Evolutionary conservation across 2,888 invertebrate genomes (phyloP).

Genomic region (Leptinotarsa tumamoca): DNA sequence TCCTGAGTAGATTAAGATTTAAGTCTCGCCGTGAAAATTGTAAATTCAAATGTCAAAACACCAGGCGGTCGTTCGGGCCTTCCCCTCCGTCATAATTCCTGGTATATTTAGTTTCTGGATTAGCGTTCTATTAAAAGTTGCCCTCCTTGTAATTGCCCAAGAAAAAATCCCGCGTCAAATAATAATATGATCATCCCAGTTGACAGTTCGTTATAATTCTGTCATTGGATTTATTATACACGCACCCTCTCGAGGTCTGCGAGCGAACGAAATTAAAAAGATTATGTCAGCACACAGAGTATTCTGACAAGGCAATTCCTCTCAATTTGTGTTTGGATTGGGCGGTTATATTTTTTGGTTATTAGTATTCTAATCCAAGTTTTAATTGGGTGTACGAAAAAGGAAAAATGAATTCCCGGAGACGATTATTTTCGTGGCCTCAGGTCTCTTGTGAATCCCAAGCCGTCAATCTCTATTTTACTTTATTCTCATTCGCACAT

Average conservation of each 20-base stretch:
- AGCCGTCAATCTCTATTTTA: neutral
- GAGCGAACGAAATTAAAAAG: slow-evolving; percentile 11
- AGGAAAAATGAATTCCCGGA: slow-evolving; percentile 3
- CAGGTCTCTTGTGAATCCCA: neutral
- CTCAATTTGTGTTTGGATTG: slow-evolving; percentile 31
- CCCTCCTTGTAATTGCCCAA: slow-evolving; percentile 44
- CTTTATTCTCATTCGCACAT: neutral
- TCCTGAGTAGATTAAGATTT: slow-evolving; percentile 35
- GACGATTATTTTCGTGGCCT: slow-evolving; percentile 2
- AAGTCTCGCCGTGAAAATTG: slow-evolving; percentile 42
- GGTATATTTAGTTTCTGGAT: slow-evolving; percentile 50
- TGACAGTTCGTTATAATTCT: slow-evolving; percentile 47
- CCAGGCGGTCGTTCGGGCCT: slow-evolving; percentile 18
- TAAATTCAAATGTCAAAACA: slow-evolving; percentile 43
- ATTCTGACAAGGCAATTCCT: slow-evolving; percentile 34
- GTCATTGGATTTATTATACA: slow-evolving; percentile 43
- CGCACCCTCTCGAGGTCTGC: neutral
- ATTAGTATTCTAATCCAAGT: slow-evolving; percentile 15
- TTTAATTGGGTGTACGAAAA: slow-evolving; percentile 19
- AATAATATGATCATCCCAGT: slow-evolving; percentile 41
- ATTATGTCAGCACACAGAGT: slow-evolving; percentile 24
- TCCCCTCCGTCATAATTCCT: slow-evolving; percentile 34
- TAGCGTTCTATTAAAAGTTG: slow-evolving; percentile 52
- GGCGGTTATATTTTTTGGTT: slow-evolving; percentile 11
- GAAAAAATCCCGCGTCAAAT: slow-evolving; percentile 36